These are phyloP conservation scores for Chirona hameri DNA, from an alignment of 2,888 invertebrate species.

Conservation along the genomic window DNA sequence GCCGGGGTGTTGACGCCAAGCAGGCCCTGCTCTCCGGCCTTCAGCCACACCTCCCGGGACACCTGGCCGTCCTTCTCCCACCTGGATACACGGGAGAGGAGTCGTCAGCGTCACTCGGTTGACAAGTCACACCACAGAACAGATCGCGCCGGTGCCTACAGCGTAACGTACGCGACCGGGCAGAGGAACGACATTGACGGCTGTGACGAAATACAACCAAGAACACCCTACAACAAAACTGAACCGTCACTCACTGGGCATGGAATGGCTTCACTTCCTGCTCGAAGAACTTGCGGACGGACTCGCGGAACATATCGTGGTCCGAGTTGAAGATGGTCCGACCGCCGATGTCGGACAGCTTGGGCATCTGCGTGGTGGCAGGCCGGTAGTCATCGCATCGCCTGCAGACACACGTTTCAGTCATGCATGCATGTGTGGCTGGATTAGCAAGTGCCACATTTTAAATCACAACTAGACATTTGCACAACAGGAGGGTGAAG, in stretches of 20 bases:
- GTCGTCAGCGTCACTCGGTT: too few species aligned
- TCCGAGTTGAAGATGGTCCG: conserved; percentile 48
- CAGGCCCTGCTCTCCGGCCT: conserved; percentile 48
- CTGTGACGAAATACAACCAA: too few species aligned
- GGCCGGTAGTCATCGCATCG: conserved; percentile 38
- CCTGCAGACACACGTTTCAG: not conserved
- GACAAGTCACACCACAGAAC: too few species aligned
- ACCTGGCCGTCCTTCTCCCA: conserved; percentile 48
- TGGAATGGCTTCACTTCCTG: conserved; percentile 48
- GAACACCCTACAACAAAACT: too few species aligned
- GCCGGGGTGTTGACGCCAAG: conserved; percentile 47
- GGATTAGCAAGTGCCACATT: too few species aligned
- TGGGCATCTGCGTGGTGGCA: conserved; percentile 44
- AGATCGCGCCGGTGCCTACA: too few species aligned
- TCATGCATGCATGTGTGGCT: not conserved
- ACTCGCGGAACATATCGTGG: conserved; percentile 49
- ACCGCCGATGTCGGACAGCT: conserved; percentile 48
- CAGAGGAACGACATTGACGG: too few species aligned
- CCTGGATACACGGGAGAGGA: conserved; percentile 34
- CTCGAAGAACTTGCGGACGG: conserved; percentile 47
- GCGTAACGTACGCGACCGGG: too few species aligned
- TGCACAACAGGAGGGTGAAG: too few species aligned
- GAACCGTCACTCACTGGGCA: conserved; percentile 41
- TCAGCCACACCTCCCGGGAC: conserved; percentile 47
- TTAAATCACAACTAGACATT: too few species aligned